phyloP scores from a whole-genome alignment of 2,797 vertebrate genomes.

The Poecilia wingei region DNA sequence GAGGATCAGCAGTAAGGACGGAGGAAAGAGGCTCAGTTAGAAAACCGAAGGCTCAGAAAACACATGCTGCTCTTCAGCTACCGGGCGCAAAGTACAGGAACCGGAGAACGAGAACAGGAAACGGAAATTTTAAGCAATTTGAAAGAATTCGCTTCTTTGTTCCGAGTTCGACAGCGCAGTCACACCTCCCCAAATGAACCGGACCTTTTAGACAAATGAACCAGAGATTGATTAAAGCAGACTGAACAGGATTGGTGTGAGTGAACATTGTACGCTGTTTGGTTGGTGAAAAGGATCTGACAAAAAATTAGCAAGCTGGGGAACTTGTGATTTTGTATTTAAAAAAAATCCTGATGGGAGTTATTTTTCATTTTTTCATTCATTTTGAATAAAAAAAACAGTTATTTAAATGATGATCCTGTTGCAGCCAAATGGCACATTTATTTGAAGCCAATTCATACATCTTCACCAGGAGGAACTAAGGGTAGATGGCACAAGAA shows the following conservation, averaged over 20 bases:
- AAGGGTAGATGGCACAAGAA: background rate
- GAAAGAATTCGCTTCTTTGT: background rate
- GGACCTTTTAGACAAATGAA: too few relatives aligned
- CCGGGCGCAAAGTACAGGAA: conserved; percentile 14
- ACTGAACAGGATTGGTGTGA: background rate
- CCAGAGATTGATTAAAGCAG: too few relatives aligned
- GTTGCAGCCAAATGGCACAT: background rate
- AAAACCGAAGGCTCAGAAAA: conserved; percentile 42
- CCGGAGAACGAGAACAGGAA: background rate
- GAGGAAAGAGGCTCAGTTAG: conserved; percentile 7
- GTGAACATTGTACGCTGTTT: background rate
- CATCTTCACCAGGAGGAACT: background rate
- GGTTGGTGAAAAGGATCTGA: background rate
- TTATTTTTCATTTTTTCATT: background rate
- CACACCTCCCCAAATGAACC: too few relatives aligned
- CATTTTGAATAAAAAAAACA: background rate
- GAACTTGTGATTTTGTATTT: background rate
- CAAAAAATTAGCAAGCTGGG: background rate
- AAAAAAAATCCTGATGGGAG: background rate
- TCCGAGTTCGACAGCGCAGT: too few relatives aligned
- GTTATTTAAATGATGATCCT: background rate
- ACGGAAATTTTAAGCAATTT: background rate
- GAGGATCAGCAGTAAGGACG: conserved; percentile 28
- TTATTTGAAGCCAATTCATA: background rate
- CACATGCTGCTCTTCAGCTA: conserved; percentile 37